Evolutionary conservation across 2,888 invertebrate genomes (phyloP), one percentile per base, ranked within the genome.

Genomic region (Furcula furcula): DNA sequence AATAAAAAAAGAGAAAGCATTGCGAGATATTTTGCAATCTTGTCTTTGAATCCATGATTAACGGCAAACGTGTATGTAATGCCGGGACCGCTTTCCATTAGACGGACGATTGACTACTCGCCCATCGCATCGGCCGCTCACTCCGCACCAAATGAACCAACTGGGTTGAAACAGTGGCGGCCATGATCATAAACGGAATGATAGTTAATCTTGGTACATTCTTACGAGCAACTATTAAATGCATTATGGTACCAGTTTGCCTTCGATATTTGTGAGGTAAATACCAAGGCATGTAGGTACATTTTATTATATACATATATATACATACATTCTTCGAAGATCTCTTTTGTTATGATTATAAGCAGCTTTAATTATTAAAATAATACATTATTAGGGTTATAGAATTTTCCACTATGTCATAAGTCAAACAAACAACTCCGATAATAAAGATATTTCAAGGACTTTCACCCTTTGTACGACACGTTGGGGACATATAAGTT

Each of bases 401-500:
- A 40, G 40, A 38, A 49, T 36, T 15, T 48, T 52, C 40, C 40
- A 52, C 38, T 31, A 31, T 9, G 12, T 30, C 33, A 46, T 40
- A 41, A 34, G 30, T 25, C 39, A 39, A 45, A 31, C 45, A 57
- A 50, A 55, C 55, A 57, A 47, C 38, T 26, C 12, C 38, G 55
- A 54, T 57, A 57, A 57, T 46, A 56, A 50, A 50, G 39, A 44
- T 34, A 54, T 51, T 47, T 40, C 47, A 51, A 51, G 55, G 51
- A 54, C 51, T 57, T 57, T 56, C 58, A 56, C 55, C 55, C 55
- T 48, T 47, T 42, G 25, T 31, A 27, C 40, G 40, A 53, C 36
- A 33, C 31, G 30, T 35, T 40, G 42, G 43, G 50, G 52, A 44
- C 46, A 63, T 64, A 64, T 63, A 61, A 61, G 50, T n/a, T n/a